Evolutionary conservation across 2,797 vertebrate species (phyloP), one percentile per base, ranked within the genome.

Genomic region (Alfaro cultratus): DNA sequence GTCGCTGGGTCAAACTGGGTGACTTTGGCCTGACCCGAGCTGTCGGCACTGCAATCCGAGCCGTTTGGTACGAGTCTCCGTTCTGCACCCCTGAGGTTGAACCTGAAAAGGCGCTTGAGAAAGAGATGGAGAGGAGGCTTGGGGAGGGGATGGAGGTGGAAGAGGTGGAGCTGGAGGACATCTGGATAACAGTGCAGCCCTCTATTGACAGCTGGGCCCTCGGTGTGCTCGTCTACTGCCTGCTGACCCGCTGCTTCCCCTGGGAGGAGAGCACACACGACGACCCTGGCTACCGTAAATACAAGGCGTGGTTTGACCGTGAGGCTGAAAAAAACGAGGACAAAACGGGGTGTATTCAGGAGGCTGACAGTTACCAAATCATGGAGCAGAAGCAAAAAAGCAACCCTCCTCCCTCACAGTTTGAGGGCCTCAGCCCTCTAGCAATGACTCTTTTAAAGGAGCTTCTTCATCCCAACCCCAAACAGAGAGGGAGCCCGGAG

Each of bases 181-280:
- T 93, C 13, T 96, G 97, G 88, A 92, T 97, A 67, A 95, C 96
- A 34, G 97, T 98, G 0, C 96, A 98, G 79, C 87, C 96, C 15
- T 94, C 95, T 71, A 92, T 99, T 77, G 98, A 99, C 0, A 97
- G 96, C 87, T 99, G 98, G 98, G 97, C 97, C 1, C 96, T 99
- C 0, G 98, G 98, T 0, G 96, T 99, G 5, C 95, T 99, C 43
- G 87, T 96, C 9, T 99, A 97, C 92, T 99, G 97, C 91, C 94
- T 99, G 11, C 93, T 99, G 67, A 99, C 98, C 0, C 96, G 98
- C 75, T 98, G 98, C 89, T 99, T 99, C 91, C 98, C 98, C 76
- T 99, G 98, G 98, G 97, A 98, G 85, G 97, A 98, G 92, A 97
- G 94, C 87, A 94, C 97, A 71, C 86, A 88, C 0, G 94, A 96